Percentiles rank a stretch among this genome's conserved stretches.
phyloP scores from a whole-genome alignment of 2,113 vertebrate genomes.

The Perccottus glenii region DNA sequence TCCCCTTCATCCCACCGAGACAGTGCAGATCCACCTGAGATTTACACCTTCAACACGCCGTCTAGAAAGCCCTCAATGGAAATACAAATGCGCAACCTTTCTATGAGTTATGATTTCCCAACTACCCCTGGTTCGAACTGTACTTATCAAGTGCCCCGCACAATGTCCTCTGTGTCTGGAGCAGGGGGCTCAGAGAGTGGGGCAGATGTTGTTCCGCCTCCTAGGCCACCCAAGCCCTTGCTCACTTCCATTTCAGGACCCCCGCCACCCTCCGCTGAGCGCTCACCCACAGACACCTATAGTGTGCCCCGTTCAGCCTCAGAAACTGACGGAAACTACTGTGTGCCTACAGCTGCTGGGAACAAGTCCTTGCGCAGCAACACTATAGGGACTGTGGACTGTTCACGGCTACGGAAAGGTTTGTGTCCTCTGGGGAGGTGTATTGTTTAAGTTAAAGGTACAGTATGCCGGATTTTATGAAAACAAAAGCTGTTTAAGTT shows the following conservation, averaged over 20 bases:
- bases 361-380: conserved; percentile 87
- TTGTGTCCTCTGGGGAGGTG: conserved; percentile 42
- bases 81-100: conserved; percentile 86
- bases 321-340: conserved; percentile 90
- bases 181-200: conserved; percentile 63
- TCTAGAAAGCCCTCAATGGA: conserved; percentile 85
- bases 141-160: conserved; percentile 92
- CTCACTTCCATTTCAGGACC: conserved; percentile 67
- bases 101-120: conserved; percentile 94
- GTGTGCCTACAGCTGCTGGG: conserved; percentile 82
- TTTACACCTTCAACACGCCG: conserved; percentile 87
- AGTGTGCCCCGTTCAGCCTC: conserved; percentile 83
- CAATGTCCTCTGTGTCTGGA: conserved; percentile 75
- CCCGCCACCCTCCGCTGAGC: conserved; percentile 79
- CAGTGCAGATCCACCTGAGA: conserved; percentile 78
- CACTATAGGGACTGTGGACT: conserved; percentile 90
- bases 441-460: neutral
- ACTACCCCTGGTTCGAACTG: conserved; percentile 89
- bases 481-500: too few relatives aligned
- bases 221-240: conserved; percentile 93
- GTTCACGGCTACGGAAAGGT: conserved; percentile 91
- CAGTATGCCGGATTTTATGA: too few relatives aligned
- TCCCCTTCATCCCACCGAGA: conserved; percentile 82
- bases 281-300: conserved; percentile 90
- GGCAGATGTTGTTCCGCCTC: conserved; percentile 88